Base-by-base conservation (phyloP, 1,140 invertebrate species). In the Tetranychus urticae region DNA sequence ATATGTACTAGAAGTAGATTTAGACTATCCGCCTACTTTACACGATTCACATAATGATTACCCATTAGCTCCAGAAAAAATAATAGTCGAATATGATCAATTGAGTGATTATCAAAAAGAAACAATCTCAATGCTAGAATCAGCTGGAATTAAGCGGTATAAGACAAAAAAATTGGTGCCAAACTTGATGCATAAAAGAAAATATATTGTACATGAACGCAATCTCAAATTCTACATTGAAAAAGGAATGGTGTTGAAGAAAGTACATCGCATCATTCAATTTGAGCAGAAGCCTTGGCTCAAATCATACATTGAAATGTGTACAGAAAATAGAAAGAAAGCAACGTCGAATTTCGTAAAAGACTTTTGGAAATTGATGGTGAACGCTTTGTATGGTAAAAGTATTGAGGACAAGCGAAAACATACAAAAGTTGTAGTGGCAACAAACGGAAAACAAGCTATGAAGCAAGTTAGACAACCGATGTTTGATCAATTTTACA, bases 211-310 rank as follows among this genome's bases (percentile, higher is more conserved):
- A 45, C 77, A 77, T 68, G 75, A 76, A 68, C 60, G 65, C 62
- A 74, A 72, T 67, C 69, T 78, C 45, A 68, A 76, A 69, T 73
- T 75, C 67, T 74, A 70, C 64, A n/a, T 77, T 34, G 56, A 69
- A 58, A 33, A 69, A 61, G 77, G 75, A 46, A 47, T 78, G 37
- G 68, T 67, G 64, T 57, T 77, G 56, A 71, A 63, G 54, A 75
- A 76, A 70, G 69, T 78, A 45, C 69, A 78, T 70, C 66, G 71
- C 68, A 69, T 76, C 37, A 61, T 74, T 56, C 64, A 66, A 64
- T 73, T 79, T 68, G 68, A 73, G 39, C 76, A 79, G 72, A 68
- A 67, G 46, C 33, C 64, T 61, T 78, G 72, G 72, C 64, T 78
- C 37, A 70, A 73, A 66, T 57, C 67, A 4, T 76, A 73, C 62